Base-by-base conservation (phyloP, 2,113 vertebrate genomes). In the Labrus mixtus region DNA sequence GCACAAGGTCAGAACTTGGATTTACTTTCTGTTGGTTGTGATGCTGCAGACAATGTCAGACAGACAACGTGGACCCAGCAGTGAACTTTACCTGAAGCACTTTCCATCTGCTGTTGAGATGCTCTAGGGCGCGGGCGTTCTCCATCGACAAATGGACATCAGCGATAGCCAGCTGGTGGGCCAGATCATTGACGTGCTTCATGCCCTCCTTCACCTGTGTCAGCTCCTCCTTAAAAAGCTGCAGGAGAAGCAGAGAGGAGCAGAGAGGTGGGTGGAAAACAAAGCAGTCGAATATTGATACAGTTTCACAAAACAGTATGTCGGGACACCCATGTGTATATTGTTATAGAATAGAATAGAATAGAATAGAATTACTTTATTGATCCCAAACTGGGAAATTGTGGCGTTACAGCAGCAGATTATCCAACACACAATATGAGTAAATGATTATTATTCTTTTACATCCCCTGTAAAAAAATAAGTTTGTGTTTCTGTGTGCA, bases 81-180 rank as follows among this genome's bases (percentile, higher is more conserved):
- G 51, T 87, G 72, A 75, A 71, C 55, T 56, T 20, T 95, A 99
- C 98, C 97, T 98, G 97, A 56, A 99, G 95, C 83, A 97, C 95
- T 84, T 98, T 98, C 97, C 97, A 99, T 59, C 95, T 94, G 11
- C 85, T 94, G 88, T 98, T 99, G 89, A 99, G 97, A 84, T 99
- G 97, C 86, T 99, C 98, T 91, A 99, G 94, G 62, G 92, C 86
- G 0, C 95, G 95, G 15, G 97, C 96, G 37, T 97, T 99, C 69
- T 99, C 98, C 96, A 98, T 95, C 72, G 97, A 98, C 77, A 99
- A 93, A 75, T 99, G 98, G 19, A 99, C 98, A 71, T 99, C 96
- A 0, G 97, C 96, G 88, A 99, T 96, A 36, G 98, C 98, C 74
- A 99, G 94, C 86, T 99, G 97, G 90, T 99, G 98, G 0, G 98